phyloP scores from a whole-genome alignment of 1,140 invertebrate species.

The Psilanteris sp. region DNA sequence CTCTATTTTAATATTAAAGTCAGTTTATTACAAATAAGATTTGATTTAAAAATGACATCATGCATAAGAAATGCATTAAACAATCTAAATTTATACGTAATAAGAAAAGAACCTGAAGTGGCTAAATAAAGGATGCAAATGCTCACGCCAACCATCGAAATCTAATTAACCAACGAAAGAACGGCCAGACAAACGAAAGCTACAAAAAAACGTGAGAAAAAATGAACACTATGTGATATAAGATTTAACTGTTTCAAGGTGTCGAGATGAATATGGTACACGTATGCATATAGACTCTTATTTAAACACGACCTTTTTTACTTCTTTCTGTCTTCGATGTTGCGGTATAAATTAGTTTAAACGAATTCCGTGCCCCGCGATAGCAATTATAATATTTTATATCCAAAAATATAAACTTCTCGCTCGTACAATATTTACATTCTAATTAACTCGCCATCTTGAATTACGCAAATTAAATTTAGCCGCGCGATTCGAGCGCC shows the following conservation, averaged over 20 bases:
- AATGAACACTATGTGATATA: constrained; percentile 30
- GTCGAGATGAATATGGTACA: constrained; percentile 69
- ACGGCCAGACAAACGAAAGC: constrained; percentile 64
- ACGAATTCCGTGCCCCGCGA: too few species aligned
- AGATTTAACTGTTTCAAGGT: constrained; percentile 71
- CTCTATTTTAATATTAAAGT: too few species aligned
- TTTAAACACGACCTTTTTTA: constrained; percentile 15
- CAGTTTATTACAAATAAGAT: too few species aligned
- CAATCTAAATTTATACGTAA: constrained; percentile 56
- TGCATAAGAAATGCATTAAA: constrained; percentile 4
- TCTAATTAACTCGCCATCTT: too few species aligned
- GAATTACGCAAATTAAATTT: too few species aligned
- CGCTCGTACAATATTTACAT: too few species aligned
- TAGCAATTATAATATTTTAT: too few species aligned
- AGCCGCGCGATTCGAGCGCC: too few species aligned
- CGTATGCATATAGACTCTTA: constrained; percentile 70
- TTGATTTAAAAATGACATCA: too few species aligned
- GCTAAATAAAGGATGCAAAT: constrained; percentile 77
- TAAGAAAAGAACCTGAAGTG: constrained; percentile 57
- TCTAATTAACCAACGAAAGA: constrained; percentile 77
- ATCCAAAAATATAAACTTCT: too few species aligned
- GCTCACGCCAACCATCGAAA: constrained; percentile 77
- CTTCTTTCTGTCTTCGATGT: background rate
- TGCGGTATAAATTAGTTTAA: constrained; percentile 18
- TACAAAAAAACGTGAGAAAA: constrained; percentile 49